phyloP scores from a whole-genome alignment of 2,113 vertebrate genomes.

The Pluvianellus socialis region DNA sequence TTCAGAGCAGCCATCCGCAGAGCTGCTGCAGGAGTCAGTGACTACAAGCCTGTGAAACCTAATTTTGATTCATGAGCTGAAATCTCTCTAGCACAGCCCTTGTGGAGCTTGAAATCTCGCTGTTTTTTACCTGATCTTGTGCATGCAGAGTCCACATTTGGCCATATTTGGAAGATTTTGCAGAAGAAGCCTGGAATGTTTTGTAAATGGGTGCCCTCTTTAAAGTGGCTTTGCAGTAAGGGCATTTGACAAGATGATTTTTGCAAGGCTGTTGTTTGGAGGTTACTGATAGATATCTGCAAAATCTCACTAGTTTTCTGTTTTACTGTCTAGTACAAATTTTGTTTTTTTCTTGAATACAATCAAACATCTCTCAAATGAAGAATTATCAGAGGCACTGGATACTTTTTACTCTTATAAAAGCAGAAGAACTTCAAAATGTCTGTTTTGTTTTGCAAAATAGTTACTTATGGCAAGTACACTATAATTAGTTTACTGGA shows the following conservation, averaged over 20 bases:
- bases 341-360: not conserved
- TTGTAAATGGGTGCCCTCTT: not conserved
- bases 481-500: not conserved
- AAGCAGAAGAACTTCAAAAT: not conserved
- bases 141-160: not conserved
- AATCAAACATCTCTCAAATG: not conserved
- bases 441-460: not conserved
- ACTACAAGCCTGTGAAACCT: slow-evolving; percentile 42
- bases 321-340: not conserved
- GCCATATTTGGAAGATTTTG: not conserved
- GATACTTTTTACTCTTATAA: not conserved
- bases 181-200: not conserved
- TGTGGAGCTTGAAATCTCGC: not conserved
- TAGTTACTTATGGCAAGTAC: not conserved
- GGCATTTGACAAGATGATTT: not conserved
- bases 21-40: slow-evolving; percentile 23
- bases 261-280: not conserved
- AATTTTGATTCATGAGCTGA: slow-evolving; percentile 54
- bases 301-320: not conserved
- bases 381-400: not conserved
- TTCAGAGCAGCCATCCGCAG: slow-evolving; percentile 49
- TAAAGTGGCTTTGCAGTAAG: not conserved
- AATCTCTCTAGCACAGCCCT: slow-evolving; percentile 18
- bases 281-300: not conserved
- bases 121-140: not conserved